These are phyloP conservation scores for Cottus gobio DNA, from an alignment of 2,113 vertebrate genomes.

Conservation along the genomic window DNA sequence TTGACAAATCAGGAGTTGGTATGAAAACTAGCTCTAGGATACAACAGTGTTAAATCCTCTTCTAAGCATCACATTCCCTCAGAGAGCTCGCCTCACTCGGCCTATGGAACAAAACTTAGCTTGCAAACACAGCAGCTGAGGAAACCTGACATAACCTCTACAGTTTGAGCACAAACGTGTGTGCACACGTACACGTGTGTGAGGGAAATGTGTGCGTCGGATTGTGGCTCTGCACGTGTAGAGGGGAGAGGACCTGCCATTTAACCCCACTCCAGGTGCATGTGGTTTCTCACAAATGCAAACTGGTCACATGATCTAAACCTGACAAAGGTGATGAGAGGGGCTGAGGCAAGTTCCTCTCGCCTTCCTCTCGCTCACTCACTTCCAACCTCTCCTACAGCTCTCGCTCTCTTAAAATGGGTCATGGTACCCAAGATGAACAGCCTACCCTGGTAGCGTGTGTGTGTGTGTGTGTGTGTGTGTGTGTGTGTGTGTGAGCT, in stretches of 20 bases:
- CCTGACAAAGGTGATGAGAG: slow-evolving; percentile 79
- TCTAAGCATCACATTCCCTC: slow-evolving; percentile 43
- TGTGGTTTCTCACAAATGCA: slow-evolving; percentile 93
- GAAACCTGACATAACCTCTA: slow-evolving; percentile 58
- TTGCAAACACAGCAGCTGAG: slow-evolving; percentile 63
- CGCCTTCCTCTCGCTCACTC: slow-evolving; percentile 24
- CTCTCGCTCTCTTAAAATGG: slow-evolving; percentile 53
- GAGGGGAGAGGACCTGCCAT: slow-evolving; percentile 87
- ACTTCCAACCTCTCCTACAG: slow-evolving; percentile 30
- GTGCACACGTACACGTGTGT: slow-evolving; percentile 16
- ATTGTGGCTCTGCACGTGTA: slow-evolving; percentile 44
- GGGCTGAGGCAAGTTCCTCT: slow-evolving; percentile 53
- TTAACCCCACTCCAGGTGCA: slow-evolving; percentile 91
- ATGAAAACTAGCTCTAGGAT: slow-evolving; percentile 22
- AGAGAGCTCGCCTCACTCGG: slow-evolving; percentile 55
- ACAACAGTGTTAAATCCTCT: slow-evolving; percentile 31
- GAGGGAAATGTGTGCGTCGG: slow-evolving; percentile 22
- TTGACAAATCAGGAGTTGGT: slow-evolving; percentile 12
- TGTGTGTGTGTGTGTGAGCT: slow-evolving; percentile 6
- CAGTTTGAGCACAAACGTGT: slow-evolving; percentile 24
- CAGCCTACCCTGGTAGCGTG: slow-evolving; percentile 37
- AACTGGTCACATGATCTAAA: slow-evolving; percentile 85
- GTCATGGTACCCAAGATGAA: slow-evolving; percentile 58
- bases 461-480: slow-evolving; percentile 7
- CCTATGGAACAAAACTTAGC: slow-evolving; percentile 44